Percentiles rank a stretch among this genome's conserved stretches.
Evolutionary conservation across 2,113 vertebrate genomes (phyloP).

Genomic region (Hemichromis elongatus): DNA sequence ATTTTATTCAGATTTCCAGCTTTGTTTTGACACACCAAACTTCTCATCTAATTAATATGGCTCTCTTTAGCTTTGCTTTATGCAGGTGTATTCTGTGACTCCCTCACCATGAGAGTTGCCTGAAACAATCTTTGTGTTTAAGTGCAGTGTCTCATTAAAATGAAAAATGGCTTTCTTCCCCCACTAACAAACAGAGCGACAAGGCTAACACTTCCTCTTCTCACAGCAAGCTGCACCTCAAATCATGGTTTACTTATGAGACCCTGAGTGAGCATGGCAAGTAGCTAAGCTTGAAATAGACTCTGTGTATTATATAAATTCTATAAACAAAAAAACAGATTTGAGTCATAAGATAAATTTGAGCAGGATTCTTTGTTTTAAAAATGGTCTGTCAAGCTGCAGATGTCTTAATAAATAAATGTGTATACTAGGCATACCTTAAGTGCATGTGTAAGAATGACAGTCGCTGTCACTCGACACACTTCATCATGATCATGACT

Average conservation of each 20-base stretch:
- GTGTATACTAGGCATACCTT: neutral
- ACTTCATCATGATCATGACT: neutral
- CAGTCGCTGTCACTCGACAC: neutral
- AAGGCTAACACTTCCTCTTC: neutral
- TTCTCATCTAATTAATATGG: neutral
- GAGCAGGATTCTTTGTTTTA: neutral
- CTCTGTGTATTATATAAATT: neutral
- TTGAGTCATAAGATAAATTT: neutral
- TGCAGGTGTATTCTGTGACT: neutral
- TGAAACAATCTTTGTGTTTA: neutral
- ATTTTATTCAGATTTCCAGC: neutral
- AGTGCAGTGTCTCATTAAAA: neutral
- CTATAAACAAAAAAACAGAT: neutral
- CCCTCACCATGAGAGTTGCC: neutral
- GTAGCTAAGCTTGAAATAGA: neutral
- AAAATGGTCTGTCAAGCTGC: neutral
- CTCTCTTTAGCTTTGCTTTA: neutral
- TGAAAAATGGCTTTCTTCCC: neutral
- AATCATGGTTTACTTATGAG: neutral
- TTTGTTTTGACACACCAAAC: neutral
- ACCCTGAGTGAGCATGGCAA: neutral
- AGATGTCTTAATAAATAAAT: neutral
- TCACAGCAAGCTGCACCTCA: neutral
- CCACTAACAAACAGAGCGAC: neutral
- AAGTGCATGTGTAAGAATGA: neutral